Base-by-base conservation (phyloP, 2,797 vertebrate species). In the Coregonus sp. region DNA sequence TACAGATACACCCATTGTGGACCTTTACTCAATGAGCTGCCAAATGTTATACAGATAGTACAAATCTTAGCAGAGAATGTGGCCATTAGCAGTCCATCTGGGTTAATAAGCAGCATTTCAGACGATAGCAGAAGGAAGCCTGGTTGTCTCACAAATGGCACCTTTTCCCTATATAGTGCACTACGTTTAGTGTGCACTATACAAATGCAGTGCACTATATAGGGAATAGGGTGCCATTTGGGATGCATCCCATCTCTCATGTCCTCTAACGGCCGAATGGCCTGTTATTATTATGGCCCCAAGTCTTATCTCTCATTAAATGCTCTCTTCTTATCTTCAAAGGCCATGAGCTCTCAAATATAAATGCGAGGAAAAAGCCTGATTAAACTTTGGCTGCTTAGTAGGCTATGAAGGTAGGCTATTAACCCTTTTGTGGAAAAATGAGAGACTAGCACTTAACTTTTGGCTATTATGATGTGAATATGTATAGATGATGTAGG, bases 221-320 rank as follows among this genome's bases (percentile, higher is more conserved):
- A 63, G 59, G 59, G 9, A 25, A 20, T 25, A 25, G 9, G 59
- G 9, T 11, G 20, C 6, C 59, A 25, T 25, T 63, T 25, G 59
- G 59, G 4, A 25, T 20, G 59, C 59, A 1, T 0, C 3, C 59
- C 25, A 63, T 63, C 59, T 81, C 67, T 77, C 82, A 83, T 70
- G 76, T 80, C 59, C 20, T 4, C 59, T 9, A 7, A 25, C 20
- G 9, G 59, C 76, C 50, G 52, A 78, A 79, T 78, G 74, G 16
- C 72, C 66, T 71, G 72, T 68, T 75, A 71, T 84, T 87, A 85
- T 82, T 81, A 63, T 63, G 20, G 59, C 85, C 83, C 16, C 1
- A 78, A 72, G 83, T 80, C 31, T 74, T 81, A 82, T 87, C 80
- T 78, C 85, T 86, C 81, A 89, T 89, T 89, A 86, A 85, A 86